Conservation (phyloP, 1,140 invertebrate genomes). For the Lutraria rhynchaena region DNA sequence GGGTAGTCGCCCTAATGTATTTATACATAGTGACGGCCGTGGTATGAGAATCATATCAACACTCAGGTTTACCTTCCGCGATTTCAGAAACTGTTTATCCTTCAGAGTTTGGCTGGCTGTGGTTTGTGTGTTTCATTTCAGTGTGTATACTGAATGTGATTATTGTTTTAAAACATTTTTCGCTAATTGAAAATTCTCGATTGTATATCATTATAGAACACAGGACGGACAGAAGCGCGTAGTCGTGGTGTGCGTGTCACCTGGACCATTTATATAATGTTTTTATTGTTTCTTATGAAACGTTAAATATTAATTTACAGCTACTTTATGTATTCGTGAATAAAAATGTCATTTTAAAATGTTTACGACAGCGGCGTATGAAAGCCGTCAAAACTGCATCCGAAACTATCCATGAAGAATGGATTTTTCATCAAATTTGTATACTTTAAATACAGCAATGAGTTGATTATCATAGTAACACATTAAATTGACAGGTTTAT, state of each 20-base stretch:
- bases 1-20: too few relatives aligned
- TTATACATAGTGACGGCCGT: too few relatives aligned
- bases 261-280: conserved; percentile 32
- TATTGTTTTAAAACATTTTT: too few relatives aligned
- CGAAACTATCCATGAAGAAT: conserved; percentile 1
- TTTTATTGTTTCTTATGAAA: conserved; percentile 46
- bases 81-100: too few relatives aligned
- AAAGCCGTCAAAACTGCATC: conserved; percentile 5
- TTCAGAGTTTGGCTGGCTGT: too few relatives aligned
- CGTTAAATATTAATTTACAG: conserved; percentile 49
- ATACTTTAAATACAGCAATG: conserved; percentile 7
- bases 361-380: conserved; percentile 7
- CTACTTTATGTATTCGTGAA: conserved; percentile 21
- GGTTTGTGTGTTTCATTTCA: too few relatives aligned
- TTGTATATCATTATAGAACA: not conserved
- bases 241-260: not conserved
- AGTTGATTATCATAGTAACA: conserved; percentile 24
- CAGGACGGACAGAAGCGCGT: too few relatives aligned
- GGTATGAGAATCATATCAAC: too few relatives aligned
- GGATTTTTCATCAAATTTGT: not conserved
- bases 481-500: conserved; percentile 43
- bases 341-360: conserved; percentile 33
- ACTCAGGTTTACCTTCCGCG: too few relatives aligned
- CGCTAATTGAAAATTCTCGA: not conserved
- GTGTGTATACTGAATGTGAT: too few relatives aligned